Percentiles rank a stretch among this genome's conserved stretches.
Conservation (phyloP, 2,888 invertebrate genomes). For the Augiades crinisus region DNA sequence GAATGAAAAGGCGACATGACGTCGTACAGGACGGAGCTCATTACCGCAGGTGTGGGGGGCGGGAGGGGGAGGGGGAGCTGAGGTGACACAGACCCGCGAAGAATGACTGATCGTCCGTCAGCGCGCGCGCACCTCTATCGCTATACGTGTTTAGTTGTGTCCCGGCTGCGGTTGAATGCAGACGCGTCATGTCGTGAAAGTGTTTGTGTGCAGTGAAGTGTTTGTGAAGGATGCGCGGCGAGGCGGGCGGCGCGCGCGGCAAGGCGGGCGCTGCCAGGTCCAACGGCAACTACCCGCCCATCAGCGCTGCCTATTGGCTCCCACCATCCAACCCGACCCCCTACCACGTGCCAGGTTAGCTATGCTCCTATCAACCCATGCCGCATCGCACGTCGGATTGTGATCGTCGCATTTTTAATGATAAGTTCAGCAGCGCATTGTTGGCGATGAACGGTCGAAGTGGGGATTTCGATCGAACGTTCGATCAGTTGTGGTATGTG, state of each 20-base stretch:
- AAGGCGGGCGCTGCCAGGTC: constrained; percentile 57
- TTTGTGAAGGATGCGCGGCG: constrained; percentile 74
- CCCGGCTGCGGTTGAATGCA: constrained; percentile 69
- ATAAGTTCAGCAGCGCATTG: constrained; percentile 1
- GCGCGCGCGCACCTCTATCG: constrained; percentile 71
- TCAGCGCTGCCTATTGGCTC: constrained; percentile 92
- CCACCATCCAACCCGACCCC: constrained; percentile 90
- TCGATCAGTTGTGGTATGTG: constrained; percentile 1
- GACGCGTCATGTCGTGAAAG: constrained; percentile 68
- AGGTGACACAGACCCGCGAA: constrained; percentile 62
- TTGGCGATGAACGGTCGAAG: too few relatives aligned
- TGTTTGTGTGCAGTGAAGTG: constrained; percentile 56
- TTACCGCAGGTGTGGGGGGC: constrained; percentile 48
- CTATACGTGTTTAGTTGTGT: constrained; percentile 57
- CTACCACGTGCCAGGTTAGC: constrained; percentile 91
- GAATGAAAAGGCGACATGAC: constrained; percentile 40
- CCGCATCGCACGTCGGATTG: constrained; percentile 1
- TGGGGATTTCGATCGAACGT: not conserved
- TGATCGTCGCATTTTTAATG: constrained; percentile 7
- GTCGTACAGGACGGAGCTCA: constrained; percentile 64
- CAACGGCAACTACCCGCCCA: constrained; percentile 86
- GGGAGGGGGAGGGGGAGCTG: constrained; percentile 41
- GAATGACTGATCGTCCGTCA: constrained; percentile 73
- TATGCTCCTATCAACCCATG: not conserved
- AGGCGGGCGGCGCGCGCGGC: constrained; percentile 71